Evolutionary conservation across 2,797 vertebrate genomes (phyloP).

Genomic region (Petrocephalus schoutedeni): DNA sequence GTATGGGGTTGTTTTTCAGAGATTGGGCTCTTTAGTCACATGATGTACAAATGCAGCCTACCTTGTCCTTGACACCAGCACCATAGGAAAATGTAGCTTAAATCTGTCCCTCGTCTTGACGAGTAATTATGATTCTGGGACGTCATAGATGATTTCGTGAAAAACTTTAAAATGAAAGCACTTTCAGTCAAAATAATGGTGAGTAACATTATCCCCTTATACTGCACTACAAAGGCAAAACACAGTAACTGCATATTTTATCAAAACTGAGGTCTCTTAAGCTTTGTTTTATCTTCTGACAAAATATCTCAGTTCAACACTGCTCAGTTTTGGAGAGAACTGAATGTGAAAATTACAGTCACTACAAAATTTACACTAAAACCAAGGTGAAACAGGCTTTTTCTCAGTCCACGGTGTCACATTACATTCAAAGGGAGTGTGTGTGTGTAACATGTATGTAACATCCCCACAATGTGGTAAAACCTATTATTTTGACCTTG

Average conservation of each 20-base stretch:
- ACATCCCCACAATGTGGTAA: not conserved
- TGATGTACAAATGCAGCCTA: not conserved
- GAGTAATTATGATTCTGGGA: not conserved
- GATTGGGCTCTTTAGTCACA: not conserved
- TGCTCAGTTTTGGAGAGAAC: not conserved
- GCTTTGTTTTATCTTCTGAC: not conserved
- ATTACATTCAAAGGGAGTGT: not conserved
- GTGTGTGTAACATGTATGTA: not conserved
- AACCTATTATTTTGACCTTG: not conserved
- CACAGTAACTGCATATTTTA: not conserved
- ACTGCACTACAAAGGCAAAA: not conserved
- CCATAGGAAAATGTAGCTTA: not conserved
- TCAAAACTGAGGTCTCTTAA: not conserved
- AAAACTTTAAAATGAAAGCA: not conserved
- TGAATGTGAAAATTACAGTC: not conserved
- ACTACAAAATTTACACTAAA: not conserved
- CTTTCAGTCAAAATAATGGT: not conserved
- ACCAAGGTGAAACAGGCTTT: not conserved
- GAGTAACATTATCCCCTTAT: not conserved
- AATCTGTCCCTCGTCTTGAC: not conserved
- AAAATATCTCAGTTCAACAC: not conserved
- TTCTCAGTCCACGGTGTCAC: not conserved
- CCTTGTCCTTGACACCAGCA: not conserved
- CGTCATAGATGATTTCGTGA: not conserved
- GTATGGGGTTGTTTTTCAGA: too few species aligned